These are phyloP conservation scores for Epirrhoe alternata DNA, from an alignment of 2,888 invertebrate genomes.

Conservation along the genomic window DNA sequence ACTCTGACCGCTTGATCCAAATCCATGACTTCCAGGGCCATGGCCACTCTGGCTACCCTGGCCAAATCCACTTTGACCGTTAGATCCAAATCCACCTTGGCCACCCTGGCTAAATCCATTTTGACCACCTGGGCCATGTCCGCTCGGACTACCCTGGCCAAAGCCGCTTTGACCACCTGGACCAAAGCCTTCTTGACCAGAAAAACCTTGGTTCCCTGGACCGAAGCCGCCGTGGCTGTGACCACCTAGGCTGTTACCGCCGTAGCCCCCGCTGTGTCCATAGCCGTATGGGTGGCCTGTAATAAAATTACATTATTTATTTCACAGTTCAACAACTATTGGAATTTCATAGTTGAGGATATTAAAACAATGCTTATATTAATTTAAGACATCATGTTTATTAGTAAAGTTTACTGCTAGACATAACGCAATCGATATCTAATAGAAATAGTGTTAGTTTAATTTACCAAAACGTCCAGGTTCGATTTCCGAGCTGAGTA, in stretches of 20 bases:
- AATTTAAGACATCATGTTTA: too few species aligned
- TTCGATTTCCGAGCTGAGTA: too few species aligned
- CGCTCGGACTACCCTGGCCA: conserved; percentile 4
- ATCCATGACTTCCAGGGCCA: conserved; percentile 19
- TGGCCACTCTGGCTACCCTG: conserved; percentile 18
- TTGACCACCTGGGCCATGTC: conserved; percentile 17
- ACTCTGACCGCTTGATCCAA: conserved; percentile 14
- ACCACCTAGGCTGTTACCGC: conserved; percentile 9
- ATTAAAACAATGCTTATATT: too few species aligned
- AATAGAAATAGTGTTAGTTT: too few species aligned
- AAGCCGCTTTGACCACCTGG: conserved; percentile 27
- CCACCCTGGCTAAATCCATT: conserved; percentile 17
- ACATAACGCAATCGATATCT: too few species aligned
- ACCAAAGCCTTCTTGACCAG: conserved; percentile 12
- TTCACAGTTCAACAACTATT: too few species aligned
- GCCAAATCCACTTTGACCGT: conserved; percentile 9
- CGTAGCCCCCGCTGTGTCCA: conserved; percentile 23
- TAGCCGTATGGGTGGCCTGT: conserved; percentile 28
- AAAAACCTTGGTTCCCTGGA: conserved; percentile 11
- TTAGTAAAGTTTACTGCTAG: too few species aligned
- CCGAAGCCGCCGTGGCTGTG: conserved; percentile 2
- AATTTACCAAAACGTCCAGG: too few species aligned
- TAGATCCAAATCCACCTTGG: conserved; percentile 12
- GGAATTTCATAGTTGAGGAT: too few species aligned
- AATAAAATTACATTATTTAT: background rate